These are phyloP conservation scores for Philypnodon macrostomus DNA, from an alignment of 2,797 vertebrate genomes.

Conservation along the genomic window DNA sequence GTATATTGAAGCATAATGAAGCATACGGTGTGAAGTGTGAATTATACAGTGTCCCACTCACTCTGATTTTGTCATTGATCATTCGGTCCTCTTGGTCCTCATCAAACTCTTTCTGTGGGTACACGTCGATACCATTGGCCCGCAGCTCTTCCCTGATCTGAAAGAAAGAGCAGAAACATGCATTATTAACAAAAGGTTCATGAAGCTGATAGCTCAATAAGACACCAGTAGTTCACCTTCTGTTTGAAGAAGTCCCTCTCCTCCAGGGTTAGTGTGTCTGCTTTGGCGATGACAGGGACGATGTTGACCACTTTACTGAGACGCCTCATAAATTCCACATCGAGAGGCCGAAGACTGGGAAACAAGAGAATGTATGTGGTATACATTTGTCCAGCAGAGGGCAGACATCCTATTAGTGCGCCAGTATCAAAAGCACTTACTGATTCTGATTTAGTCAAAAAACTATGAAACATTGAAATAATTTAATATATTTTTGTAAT, in stretches of 20 bases:
- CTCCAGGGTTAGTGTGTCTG: conserved; percentile 94
- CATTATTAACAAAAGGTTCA: background rate
- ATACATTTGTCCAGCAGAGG: conserved; percentile 46
- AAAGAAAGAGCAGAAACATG: conserved; percentile 8
- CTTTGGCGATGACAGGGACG: conserved; percentile 95
- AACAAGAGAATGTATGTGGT: background rate
- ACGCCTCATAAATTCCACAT: conserved; percentile 97
- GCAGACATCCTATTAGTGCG: conserved; percentile 28
- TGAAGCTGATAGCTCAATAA: background rate
- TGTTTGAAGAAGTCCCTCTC: conserved; percentile 96
- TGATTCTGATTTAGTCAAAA: too few relatives aligned
- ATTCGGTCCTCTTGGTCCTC: conserved; percentile 91
- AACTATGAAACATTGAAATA: too few relatives aligned
- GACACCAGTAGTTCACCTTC: conserved; percentile 74
- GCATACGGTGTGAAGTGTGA: too few relatives aligned
- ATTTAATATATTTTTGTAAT: too few relatives aligned
- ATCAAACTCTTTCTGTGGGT: conserved; percentile 96
- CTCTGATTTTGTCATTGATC: conserved; percentile 95
- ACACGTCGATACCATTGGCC: conserved; percentile 91
- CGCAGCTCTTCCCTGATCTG: conserved; percentile 93
- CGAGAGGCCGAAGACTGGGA: conserved; percentile 88
- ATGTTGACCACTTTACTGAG: conserved; percentile 98
- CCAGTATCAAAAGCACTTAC: background rate
- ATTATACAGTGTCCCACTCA: conserved; percentile 78
- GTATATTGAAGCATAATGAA: background rate